These are phyloP conservation scores for Pristis pectinata DNA, from an alignment of 2,797 vertebrate genomes.

Conservation along the genomic window DNA sequence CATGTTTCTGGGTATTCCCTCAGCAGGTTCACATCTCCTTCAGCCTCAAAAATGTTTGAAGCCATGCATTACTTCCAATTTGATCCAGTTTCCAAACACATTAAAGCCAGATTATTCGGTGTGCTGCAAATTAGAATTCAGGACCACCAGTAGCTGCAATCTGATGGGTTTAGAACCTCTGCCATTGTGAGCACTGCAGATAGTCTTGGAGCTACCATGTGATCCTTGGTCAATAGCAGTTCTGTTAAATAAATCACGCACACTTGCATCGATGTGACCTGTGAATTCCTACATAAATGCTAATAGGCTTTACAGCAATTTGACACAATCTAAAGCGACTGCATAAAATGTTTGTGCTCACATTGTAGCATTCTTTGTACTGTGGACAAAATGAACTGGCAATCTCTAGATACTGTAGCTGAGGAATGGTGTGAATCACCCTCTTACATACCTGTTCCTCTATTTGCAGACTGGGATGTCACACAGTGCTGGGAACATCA, in stretches of 20 bases:
- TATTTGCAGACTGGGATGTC: background rate
- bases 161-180: background rate
- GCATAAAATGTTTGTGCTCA: background rate
- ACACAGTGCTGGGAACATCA: background rate
- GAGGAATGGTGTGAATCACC: background rate
- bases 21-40: background rate
- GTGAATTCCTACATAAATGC: background rate
- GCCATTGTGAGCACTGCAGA: background rate
- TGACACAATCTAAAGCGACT: background rate
- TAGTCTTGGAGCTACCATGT: background rate
- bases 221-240: background rate
- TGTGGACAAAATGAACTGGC: no score
- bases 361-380: background rate
- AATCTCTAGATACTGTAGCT: background rate
- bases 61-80: background rate
- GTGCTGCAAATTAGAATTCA: background rate
- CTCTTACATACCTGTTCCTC: background rate
- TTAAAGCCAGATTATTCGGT: background rate
- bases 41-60: background rate
- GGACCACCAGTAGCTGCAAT: background rate
- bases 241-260: background rate
- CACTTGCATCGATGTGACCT: background rate
- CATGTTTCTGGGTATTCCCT: background rate
- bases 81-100: background rate
- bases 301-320: background rate